A percentile compares a stretch with the other conserved stretches of the same genome.
Evolutionary conservation across 2,888 invertebrate genomes (phyloP).

Genomic region (Suillia variegata): DNA sequence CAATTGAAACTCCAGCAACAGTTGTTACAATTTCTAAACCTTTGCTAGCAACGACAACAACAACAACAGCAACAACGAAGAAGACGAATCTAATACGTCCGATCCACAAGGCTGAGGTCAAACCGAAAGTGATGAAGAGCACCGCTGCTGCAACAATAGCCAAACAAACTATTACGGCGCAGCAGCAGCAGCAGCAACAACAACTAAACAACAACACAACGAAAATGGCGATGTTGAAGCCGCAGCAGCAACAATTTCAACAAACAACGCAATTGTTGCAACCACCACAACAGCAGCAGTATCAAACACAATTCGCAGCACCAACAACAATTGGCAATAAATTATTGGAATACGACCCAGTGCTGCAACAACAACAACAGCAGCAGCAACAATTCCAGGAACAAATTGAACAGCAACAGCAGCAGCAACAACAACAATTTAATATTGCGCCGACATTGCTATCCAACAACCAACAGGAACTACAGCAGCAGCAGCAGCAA

Average conservation of each 20-base stretch:
- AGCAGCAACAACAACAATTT: constrained; percentile 15
- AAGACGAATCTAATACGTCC: constrained; percentile 54
- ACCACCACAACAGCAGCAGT: constrained; percentile 4
- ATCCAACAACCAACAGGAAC: constrained; percentile 11
- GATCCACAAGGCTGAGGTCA: constrained; percentile 52
- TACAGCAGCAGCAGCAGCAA: constrained; percentile 17
- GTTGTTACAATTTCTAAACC: neutral
- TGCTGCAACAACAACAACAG: constrained; percentile 19
- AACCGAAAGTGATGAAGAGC: constrained; percentile 49
- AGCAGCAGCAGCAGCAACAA: constrained; percentile 25
- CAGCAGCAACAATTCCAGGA: constrained; percentile 22
- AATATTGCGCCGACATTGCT: neutral
- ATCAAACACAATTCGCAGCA: constrained; percentile 2
- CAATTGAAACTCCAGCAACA: constrained; percentile 22
- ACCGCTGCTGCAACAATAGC: constrained; percentile 20
- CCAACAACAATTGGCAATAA: neutral
- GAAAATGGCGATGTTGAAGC: constrained; percentile 24
- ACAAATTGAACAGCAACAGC: constrained; percentile 11
- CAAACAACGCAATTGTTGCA: neutral
- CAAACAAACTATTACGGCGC: constrained; percentile 7
- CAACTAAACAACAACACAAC: constrained; percentile 29
- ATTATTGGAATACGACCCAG: constrained; percentile 11
- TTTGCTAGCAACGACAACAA: neutral
- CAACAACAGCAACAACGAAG: constrained; percentile 10
- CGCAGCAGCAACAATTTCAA: constrained; percentile 18